Percentiles rank a stretch among this genome's conserved stretches.
Evolutionary conservation across 2,888 invertebrate species (phyloP).

Genomic region (Plebejus argus): DNA sequence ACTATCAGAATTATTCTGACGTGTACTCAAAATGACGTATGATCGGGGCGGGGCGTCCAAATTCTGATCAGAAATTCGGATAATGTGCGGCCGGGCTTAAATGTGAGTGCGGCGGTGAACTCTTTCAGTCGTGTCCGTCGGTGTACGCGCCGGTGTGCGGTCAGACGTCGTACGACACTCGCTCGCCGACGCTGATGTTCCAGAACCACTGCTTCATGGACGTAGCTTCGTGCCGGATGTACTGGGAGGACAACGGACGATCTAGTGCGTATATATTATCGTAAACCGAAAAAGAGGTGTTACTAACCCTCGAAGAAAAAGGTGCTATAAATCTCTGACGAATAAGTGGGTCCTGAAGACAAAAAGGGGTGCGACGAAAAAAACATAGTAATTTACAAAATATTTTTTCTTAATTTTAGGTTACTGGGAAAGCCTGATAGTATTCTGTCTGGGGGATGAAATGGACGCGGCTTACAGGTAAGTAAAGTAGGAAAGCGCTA

Average conservation of each 20-base stretch:
- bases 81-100: too few species aligned
- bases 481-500: too few species aligned
- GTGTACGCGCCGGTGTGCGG: slow-evolving; percentile 69
- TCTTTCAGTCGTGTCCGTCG: slow-evolving; percentile 55
- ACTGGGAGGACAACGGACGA: slow-evolving; percentile 56
- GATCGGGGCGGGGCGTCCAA: too few species aligned
- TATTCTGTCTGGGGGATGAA: slow-evolving; percentile 66
- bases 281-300: too few species aligned
- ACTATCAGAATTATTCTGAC: too few species aligned
- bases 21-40: too few species aligned
- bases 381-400: background rate
- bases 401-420: slow-evolving; percentile 49
- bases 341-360: too few species aligned
- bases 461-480: slow-evolving; percentile 52
- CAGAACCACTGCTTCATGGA: slow-evolving; percentile 74
- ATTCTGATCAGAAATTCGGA: too few species aligned
- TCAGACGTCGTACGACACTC: slow-evolving; percentile 53
- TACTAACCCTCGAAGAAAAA: background rate
- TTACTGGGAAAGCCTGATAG: slow-evolving; percentile 61
- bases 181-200: slow-evolving; percentile 65
- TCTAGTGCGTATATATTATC: slow-evolving; percentile 42
- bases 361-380: too few species aligned
- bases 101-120: too few species aligned
- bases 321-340: background rate
- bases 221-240: slow-evolving; percentile 68